A percentile compares a stretch with the other conserved stretches of the same genome.
phyloP scores from a whole-genome alignment of 2,113 vertebrate genomes.

The Rhombomys opimus region DNA sequence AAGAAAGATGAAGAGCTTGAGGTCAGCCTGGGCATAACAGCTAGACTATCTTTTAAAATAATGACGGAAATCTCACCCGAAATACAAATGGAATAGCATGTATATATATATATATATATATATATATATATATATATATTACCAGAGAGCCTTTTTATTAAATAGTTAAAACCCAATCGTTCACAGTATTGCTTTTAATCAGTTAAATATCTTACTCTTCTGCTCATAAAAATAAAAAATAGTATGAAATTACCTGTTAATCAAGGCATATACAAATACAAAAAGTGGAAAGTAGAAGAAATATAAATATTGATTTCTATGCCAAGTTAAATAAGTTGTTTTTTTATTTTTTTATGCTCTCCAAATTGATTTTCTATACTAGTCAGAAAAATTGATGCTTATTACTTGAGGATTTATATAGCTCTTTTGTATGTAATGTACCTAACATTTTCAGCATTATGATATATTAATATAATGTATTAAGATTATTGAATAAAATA shows the following conservation, averaged over 20 bases:
- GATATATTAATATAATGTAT: constrained; percentile 59
- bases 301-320: constrained; percentile 12
- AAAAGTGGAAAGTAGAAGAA: background rate
- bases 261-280: background rate
- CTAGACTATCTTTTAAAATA: background rate
- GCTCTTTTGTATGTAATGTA: constrained; percentile 27
- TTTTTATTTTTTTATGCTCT: background rate
- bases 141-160: background rate
- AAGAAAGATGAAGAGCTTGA: background rate
- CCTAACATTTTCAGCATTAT: background rate
- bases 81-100: background rate
- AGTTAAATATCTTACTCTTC: background rate
- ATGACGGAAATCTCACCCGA: background rate
- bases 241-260: background rate
- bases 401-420: constrained; percentile 38
- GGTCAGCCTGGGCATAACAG: background rate
- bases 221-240: background rate
- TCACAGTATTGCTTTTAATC: background rate
- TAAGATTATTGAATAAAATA: constrained; percentile 75
- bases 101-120: no score
- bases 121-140: background rate
- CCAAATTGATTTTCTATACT: constrained; percentile 22
- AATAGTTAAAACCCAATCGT: background rate
- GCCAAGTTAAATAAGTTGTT: background rate
- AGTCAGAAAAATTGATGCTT: constrained; percentile 21